Percentiles rank a stretch among this genome's conserved stretches.
Conservation (phyloP, 2,888 invertebrate species). For the Phaonia tiefii region DNA sequence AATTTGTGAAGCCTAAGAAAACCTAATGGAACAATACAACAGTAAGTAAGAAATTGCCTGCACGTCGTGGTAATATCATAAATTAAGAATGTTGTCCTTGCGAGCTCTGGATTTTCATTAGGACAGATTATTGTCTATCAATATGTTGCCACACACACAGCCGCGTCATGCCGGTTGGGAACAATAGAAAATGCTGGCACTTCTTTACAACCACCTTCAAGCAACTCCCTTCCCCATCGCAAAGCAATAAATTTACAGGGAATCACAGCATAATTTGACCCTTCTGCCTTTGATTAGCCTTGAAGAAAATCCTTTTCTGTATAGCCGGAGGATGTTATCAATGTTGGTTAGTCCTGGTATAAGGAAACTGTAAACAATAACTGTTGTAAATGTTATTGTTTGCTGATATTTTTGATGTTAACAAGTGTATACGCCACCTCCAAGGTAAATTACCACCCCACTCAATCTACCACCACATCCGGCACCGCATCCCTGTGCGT, state of each 20-base stretch:
- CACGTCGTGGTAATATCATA: slow-evolving; percentile 79
- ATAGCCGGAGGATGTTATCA: slow-evolving; percentile 58
- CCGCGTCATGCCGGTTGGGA: neutral
- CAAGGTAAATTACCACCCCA: slow-evolving; percentile 64
- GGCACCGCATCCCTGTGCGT: neutral
- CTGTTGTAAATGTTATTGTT: slow-evolving; percentile 2
- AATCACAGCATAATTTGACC: slow-evolving; percentile 46
- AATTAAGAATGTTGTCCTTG: slow-evolving; percentile 74
- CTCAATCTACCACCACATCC: slow-evolving; percentile 10
- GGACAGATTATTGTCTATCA: slow-evolving; percentile 81
- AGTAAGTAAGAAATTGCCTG: slow-evolving; percentile 58
- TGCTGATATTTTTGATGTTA: slow-evolving; percentile 40
- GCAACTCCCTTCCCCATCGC: slow-evolving; percentile 1
- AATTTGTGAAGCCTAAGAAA: slow-evolving; percentile 25
- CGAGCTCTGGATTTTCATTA: slow-evolving; percentile 78
- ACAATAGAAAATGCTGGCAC: slow-evolving; percentile 16
- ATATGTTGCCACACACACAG: slow-evolving; percentile 77
- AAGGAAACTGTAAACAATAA: slow-evolving; percentile 64
- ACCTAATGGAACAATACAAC: slow-evolving; percentile 42
- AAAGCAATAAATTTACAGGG: neutral
- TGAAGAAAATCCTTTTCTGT: slow-evolving; percentile 32
- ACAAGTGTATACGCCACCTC: slow-evolving; percentile 65
- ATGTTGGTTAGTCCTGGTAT: slow-evolving; percentile 63
- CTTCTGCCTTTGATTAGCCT: slow-evolving; percentile 60
- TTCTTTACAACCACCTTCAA: slow-evolving; percentile 24